Evolutionary conservation across 2,113 vertebrate genomes (phyloP), one percentile per base, ranked within the genome.

Genomic region (Lycaon pictus): DNA sequence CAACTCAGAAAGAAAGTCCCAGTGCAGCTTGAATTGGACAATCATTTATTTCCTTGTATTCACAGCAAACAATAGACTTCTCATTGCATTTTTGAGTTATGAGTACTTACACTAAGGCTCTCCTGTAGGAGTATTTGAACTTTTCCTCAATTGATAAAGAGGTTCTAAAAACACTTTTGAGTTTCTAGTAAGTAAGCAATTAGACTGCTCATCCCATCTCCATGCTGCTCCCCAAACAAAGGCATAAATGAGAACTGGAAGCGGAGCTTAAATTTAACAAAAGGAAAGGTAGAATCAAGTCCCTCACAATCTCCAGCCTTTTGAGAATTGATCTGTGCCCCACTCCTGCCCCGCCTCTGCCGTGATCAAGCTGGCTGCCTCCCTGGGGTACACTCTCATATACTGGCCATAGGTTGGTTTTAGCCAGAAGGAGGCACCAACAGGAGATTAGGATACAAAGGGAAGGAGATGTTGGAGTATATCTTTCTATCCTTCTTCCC

Each of bases 11-110:
- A 65, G 71, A 85, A 95, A 94, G 81, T 98, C 97, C 97, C 35
- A 10, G 67, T 98, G 98, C 96, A 98, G 97, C 96, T 98, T 95
- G 81, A 98, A 95, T 94, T 97, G 98, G 97, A 97, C 97, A 97
- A 86, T 92, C 89, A 88, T 77, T 97, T 82, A 53, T 83, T 19
- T 97, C 95, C 56, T 27, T 95, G 83, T 15, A 60, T 72, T 51
- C 58, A 96, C 48, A 89, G 69, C 74, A 91, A 97, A 55, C 37
- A 92, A 82, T 19, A 80, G 55, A 43, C 80, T 25, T 97, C 76
- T 72, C 90, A n/a, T 1, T 95, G 37, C 63, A 72, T 82, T 84
- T 53, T 3, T 96, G 89, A 87, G 82, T 89, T 81, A 60, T 90
- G 88, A 95, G 94, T 77, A 48, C 7, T 81, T 95, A 63, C 65